These are phyloP conservation scores for Sylvilagus floridanus DNA, from an alignment of 2,797 vertebrate genomes.

Conservation along the genomic window DNA sequence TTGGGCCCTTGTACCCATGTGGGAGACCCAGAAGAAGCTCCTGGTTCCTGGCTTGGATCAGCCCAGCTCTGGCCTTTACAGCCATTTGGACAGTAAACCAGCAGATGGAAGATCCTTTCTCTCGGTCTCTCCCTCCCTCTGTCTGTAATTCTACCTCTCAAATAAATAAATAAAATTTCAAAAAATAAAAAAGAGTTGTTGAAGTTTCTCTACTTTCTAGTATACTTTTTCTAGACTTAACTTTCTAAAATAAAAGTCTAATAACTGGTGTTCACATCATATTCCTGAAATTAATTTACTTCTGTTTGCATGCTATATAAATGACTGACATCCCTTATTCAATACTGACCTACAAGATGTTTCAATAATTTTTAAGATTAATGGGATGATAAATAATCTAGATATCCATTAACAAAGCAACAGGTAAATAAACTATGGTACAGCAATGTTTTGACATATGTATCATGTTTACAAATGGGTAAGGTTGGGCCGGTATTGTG, in stretches of 20 bases:
- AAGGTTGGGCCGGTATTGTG: neutral
- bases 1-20: no score
- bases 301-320: neutral
- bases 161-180: no score
- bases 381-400: slow-evolving; percentile 27
- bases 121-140: no score
- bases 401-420: neutral
- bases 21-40: no score
- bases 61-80: no score
- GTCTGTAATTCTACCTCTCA: no score
- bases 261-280: neutral
- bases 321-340: neutral
- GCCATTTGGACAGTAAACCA: no score
- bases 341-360: neutral
- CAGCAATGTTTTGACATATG: neutral
- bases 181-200: neutral
- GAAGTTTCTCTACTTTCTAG: neutral
- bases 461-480: neutral
- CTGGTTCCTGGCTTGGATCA: no score
- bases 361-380: slow-evolving; percentile 51
- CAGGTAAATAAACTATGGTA: neutral
- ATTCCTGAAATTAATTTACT: slow-evolving; percentile 1
- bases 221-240: slow-evolving; percentile 30
- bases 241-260: slow-evolving; percentile 13
- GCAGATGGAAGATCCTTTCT: no score